Conservation (phyloP, 1,140 invertebrate genomes). For the Drosophila santomea region DNA sequence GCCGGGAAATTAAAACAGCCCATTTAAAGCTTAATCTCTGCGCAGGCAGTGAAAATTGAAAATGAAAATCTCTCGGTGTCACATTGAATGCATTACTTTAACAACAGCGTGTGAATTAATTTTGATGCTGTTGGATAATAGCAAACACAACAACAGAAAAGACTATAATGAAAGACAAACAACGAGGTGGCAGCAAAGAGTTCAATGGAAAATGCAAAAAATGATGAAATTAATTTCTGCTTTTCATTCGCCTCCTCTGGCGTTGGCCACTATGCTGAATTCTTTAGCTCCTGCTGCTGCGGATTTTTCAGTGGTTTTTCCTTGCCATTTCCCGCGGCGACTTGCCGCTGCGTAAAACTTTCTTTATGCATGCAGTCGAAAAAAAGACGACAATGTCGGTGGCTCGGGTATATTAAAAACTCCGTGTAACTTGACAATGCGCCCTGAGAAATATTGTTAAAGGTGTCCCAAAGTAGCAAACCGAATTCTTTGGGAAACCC, state of each 20-base stretch:
- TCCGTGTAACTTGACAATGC: no score
- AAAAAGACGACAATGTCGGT: not conserved
- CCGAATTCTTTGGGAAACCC: no score
- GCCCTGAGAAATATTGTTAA: no score
- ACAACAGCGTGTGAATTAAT: slow-evolving; percentile 27
- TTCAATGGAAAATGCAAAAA: slow-evolving; percentile 19
- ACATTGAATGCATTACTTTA: slow-evolving; percentile 29
- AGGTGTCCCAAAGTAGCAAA: not conserved
- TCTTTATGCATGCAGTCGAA: slow-evolving; percentile 35
- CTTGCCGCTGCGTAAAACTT: slow-evolving; percentile 58
- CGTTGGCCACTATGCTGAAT: slow-evolving; percentile 8
- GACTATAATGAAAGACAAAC: slow-evolving; percentile 39
- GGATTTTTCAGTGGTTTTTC: slow-evolving; percentile 29
- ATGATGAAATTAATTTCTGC: slow-evolving; percentile 45
- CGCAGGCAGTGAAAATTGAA: slow-evolving; percentile 37
- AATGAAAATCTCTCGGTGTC: slow-evolving; percentile 24
- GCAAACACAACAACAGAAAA: not conserved
- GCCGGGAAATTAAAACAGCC: slow-evolving; percentile 17
- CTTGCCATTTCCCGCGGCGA: slow-evolving; percentile 20
- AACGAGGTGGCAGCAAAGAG: slow-evolving; percentile 1
- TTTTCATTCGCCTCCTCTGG: slow-evolving; percentile 21
- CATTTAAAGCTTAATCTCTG: slow-evolving; percentile 14
- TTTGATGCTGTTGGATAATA: slow-evolving; percentile 12
- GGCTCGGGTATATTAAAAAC: not conserved
- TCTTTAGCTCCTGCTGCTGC: slow-evolving; percentile 26